Base-by-base conservation (phyloP, 2,888 invertebrate genomes). In the Yponomeuta plumbellus region DNA sequence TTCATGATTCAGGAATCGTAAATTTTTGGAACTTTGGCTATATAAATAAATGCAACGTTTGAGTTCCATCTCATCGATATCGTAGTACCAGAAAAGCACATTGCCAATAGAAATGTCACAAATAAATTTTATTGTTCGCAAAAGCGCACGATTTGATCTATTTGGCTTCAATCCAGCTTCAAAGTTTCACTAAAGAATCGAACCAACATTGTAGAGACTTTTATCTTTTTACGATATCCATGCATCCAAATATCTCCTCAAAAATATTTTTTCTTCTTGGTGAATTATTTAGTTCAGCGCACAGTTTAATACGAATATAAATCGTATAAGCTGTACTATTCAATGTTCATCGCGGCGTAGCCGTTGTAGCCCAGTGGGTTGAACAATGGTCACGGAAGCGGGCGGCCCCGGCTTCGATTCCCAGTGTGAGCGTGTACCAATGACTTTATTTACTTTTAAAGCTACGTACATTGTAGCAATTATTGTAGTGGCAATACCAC, bases 141-240 rank as follows among this genome's bases (percentile, higher is more conserved):
- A 81, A 82, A 79, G 77, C 77, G 73, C 73, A 74, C 74, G 78
- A 81, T 80, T 80, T 79, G 80, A 80, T 80, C 79, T 80, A 78
- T 80, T 83, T 83, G 83, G 82, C 83, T 79, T 76, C 80, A 80
- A 82, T 82, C 83, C 82, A 83, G 80, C 44, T 79, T 77, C 69
- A 70, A 71, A 72, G 70, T 76, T 73, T 73, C 75, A 74, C 75
- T 52, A 72, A 73, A 70, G 69, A 70, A 72, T 67, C 26, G 21
- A 57, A 22, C 62, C 17, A 23, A 39, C 62, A 62, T 62, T 62
- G 21, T 62, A 17, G 26, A 20, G 13, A 59, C 21, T 5, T 13
- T 17, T 13, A 52, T 52, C 13, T 52, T 17, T 52, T 52, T 52
- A 17, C 13, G 44, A 52, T 52, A 52, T 52, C 44, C 4, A 17